Conservation (phyloP, 1,140 invertebrate genomes). For the Drosophila erecta region DNA sequence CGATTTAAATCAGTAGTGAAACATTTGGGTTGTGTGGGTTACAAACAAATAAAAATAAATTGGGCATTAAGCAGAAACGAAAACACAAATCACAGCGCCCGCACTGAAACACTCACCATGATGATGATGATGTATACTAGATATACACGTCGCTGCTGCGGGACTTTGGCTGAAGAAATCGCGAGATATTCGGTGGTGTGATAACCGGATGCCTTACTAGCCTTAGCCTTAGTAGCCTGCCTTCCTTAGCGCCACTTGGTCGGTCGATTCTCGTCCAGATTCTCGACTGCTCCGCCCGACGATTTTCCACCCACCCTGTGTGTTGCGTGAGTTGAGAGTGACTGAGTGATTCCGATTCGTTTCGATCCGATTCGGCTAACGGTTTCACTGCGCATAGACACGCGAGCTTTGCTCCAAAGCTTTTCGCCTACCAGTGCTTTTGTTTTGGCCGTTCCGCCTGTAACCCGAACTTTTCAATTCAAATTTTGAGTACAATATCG, state of each 20-base stretch:
- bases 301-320: conserved; percentile 55
- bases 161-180: conserved; percentile 59
- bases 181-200: conserved; percentile 42
- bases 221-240: conserved; percentile 7
- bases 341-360: conserved; percentile 31
- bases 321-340: conserved; percentile 68
- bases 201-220: conserved; percentile 25
- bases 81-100: conserved; percentile 8
- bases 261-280: conserved; percentile 22
- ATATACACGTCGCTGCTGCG: conserved; percentile 55
- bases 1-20: conserved; percentile 40
- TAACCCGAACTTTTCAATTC: conserved; percentile 5
- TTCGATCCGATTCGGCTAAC: conserved; percentile 55
- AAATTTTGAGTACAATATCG: background rate
- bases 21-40: conserved; percentile 12
- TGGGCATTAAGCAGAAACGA: conserved; percentile 29
- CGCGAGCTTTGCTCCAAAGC: conserved; percentile 52
- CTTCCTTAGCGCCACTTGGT: conserved; percentile 13
- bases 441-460: conserved; percentile 15
- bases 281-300: conserved; percentile 16
- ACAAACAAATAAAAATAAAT: conserved; percentile 57
- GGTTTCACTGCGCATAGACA: conserved; percentile 64
- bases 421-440: conserved; percentile 14
- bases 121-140: conserved; percentile 70
- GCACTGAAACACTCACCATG: conserved; percentile 62